These are phyloP conservation scores for Fragum whitleyi DNA, from an alignment of 2,888 invertebrate genomes.

Conservation along the genomic window DNA sequence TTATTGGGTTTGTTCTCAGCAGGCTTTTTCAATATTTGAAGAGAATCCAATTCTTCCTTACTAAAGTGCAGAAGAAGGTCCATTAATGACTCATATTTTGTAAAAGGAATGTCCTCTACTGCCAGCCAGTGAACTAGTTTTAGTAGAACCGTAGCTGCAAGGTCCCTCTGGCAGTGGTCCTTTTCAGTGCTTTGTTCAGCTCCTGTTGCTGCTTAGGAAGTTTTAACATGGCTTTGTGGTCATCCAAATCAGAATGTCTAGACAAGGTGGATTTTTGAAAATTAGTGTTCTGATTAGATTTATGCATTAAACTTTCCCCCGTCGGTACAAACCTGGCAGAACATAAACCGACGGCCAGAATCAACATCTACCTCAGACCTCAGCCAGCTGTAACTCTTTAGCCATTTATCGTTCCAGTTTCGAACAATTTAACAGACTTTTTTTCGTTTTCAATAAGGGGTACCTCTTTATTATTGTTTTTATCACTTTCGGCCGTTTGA, in stretches of 20 bases:
- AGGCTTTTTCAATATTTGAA: conserved; percentile 9
- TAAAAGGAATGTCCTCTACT: conserved; percentile 27
- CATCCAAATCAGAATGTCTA: conserved; percentile 9
- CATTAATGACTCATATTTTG: conserved; percentile 41
- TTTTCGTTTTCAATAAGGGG: too few relatives aligned
- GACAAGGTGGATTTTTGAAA: conserved; percentile 13
- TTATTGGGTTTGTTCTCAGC: background rate
- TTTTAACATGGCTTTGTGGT: conserved; percentile 17
- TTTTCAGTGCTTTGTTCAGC: background rate
- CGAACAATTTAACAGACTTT: too few relatives aligned
- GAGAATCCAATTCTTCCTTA: conserved; percentile 8
- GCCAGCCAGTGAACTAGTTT: conserved; percentile 33
- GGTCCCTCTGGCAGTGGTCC: conserved; percentile 12
- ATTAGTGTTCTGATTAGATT: conserved; percentile 7
- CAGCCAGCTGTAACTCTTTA: too few relatives aligned
- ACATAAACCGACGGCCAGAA: too few relatives aligned
- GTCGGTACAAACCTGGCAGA: conserved; percentile 12
- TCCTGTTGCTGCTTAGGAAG: background rate
- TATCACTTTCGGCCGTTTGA: too few relatives aligned
- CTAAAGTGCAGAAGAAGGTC: conserved; percentile 25
- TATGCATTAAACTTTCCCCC: conserved; percentile 16
- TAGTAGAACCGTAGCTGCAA: conserved; percentile 18
- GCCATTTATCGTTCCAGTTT: too few relatives aligned
- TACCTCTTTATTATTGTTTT: too few relatives aligned
- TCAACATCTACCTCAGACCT: too few relatives aligned